These are phyloP conservation scores for Arothron firmamentum DNA, from an alignment of 2,113 vertebrate genomes.

Conservation along the genomic window DNA sequence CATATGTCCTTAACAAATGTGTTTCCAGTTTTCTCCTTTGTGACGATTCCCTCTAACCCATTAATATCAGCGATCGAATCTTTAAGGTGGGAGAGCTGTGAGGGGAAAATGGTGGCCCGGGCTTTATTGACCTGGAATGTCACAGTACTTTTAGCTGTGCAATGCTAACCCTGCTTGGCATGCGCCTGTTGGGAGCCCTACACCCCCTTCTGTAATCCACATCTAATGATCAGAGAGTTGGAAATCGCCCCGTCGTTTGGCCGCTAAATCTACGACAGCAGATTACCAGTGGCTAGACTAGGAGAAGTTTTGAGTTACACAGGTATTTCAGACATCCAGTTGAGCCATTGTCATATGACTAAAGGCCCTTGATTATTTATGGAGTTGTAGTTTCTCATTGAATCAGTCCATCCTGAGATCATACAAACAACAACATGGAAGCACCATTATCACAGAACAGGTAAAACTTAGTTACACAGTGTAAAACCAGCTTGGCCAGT, in stretches of 20 bases:
- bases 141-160: constrained; percentile 53
- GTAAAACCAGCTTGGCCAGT: constrained; percentile 66
- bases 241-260: constrained; percentile 34
- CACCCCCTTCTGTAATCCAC: constrained; percentile 39
- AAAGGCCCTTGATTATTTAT: constrained; percentile 2
- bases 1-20: constrained; percentile 7
- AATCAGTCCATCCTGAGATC: constrained; percentile 5
- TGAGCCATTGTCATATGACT: constrained; percentile 40
- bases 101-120: constrained; percentile 38
- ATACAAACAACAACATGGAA: constrained; percentile 18
- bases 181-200: constrained; percentile 48
- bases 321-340: constrained; percentile 54
- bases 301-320: constrained; percentile 23
- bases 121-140: constrained; percentile 63
- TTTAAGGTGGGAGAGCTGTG: constrained; percentile 7
- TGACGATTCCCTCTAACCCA: no score
- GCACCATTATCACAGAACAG: constrained; percentile 24
- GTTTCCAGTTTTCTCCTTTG: no score
- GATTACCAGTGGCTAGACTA: constrained; percentile 26
- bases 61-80: not conserved
- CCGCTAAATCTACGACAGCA: constrained; percentile 51
- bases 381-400: constrained; percentile 27
- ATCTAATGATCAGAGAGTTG: constrained; percentile 56
- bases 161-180: constrained; percentile 58
- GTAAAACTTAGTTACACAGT: constrained; percentile 28